A percentile compares a stretch with the other conserved stretches of the same genome.
Conservation (phyloP, 2,888 invertebrate genomes). For the Polia nebulosa region DNA sequence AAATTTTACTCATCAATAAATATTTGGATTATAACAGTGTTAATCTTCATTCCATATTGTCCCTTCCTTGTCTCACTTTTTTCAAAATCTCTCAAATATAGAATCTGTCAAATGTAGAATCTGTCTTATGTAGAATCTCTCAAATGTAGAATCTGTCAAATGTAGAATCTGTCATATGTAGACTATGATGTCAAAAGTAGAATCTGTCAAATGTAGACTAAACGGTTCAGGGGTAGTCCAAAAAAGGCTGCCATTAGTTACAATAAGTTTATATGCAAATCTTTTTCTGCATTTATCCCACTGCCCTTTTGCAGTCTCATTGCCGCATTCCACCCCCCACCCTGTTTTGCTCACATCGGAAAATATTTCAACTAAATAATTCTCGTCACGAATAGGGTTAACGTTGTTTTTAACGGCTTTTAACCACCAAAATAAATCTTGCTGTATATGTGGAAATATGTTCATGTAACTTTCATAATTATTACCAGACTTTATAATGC, state of each 20-base stretch:
- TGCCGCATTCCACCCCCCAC: not conserved
- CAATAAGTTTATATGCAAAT: not conserved
- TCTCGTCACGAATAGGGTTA: constrained; percentile 2
- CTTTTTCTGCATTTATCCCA: not conserved
- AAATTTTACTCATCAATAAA: too few species aligned
- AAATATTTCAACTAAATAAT: not conserved
- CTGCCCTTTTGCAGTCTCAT: not conserved
- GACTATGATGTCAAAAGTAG: too few species aligned
- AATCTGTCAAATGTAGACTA: too few species aligned
- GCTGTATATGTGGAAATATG: not conserved
- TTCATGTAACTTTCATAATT: constrained; percentile 1
- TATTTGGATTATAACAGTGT: too few species aligned
- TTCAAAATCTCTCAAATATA: too few species aligned
- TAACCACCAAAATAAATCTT: constrained; percentile 3
- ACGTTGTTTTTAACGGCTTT: not conserved
- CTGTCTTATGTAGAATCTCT: too few species aligned
- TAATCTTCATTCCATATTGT: too few species aligned
- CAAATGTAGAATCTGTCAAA: too few species aligned
- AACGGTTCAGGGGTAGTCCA: too few species aligned
- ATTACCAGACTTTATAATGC: not conserved
- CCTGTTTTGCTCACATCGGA: constrained; percentile 5
- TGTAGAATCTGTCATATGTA: too few species aligned
- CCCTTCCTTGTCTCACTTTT: too few species aligned
- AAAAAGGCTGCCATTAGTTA: constrained; percentile 1
- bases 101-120: too few species aligned